Evolutionary conservation across 2,888 invertebrate genomes (phyloP), one percentile per base, ranked within the genome.

Genomic region (Romanomermis culicivorax): DNA sequence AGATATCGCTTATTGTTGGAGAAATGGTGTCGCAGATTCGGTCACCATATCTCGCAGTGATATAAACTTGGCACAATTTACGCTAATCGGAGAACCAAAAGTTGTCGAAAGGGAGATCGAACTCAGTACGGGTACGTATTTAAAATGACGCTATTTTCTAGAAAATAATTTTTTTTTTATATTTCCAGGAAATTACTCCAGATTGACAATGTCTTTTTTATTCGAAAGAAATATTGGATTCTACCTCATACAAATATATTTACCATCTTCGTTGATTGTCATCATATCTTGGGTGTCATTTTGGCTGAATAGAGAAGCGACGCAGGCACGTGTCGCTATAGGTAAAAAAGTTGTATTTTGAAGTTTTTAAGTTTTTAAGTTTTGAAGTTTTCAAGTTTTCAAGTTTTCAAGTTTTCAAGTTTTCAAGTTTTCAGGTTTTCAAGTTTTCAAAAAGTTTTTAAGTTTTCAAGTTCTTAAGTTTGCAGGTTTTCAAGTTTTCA

Each of bases 1-100:
- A 29, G 70, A 70, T 58, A 68, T 70, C 43, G 60, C 62, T 26
- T 70, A 71, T 59, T 65, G 62, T 48, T 71, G 70, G 70, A 62
- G 64, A 51, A 55, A 58, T 2, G 60, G 48, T n/a, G 54, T 17
- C 2, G 36, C 58, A 14, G 54, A 60, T 2, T 62, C 63, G 49
- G 59, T 64, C 25, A 68, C 70, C n/a, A 63, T 62, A 20, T 63
- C 68, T 26, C 65, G 66, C 53, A 63, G 64, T 42, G 64, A 65
- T 48, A 68, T 71, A 1, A 65, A 69, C 56, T 58, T 70, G 53
- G 70, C 70, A 1, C 70, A 71, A 59, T 70, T 69, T 55, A 61
- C 63, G 11, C 64, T 49, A 14, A 17, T 71, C 27, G 64, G 63
- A 29, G 64, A 64, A 4, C 64, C 65, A 53, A 61, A 62, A 53